A percentile compares a stretch with the other conserved stretches of the same genome.
Evolutionary conservation across 2,888 invertebrate genomes (phyloP).

Genomic region (Acheta domesticus): DNA sequence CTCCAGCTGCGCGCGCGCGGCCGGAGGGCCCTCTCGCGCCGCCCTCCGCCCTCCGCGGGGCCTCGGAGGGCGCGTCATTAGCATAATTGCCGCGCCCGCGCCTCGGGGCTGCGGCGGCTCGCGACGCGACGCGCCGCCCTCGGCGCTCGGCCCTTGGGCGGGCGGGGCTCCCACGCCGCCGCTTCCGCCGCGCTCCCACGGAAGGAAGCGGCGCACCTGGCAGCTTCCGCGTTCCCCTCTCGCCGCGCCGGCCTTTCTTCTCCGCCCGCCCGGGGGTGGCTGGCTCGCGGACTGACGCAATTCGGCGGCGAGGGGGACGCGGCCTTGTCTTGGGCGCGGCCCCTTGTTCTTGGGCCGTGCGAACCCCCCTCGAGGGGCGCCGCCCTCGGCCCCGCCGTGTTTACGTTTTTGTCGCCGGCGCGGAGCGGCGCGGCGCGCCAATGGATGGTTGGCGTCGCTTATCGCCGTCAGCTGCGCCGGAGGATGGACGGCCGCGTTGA

Average conservation of each 20-base stretch:
- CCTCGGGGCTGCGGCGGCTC: neutral
- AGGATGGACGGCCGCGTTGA: too few species aligned
- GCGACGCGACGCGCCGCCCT: neutral
- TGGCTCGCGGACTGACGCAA: constrained; percentile 3
- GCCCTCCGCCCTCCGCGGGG: neutral
- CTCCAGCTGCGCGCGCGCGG: neutral
- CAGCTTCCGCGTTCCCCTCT: neutral
- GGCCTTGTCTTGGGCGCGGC: neutral
- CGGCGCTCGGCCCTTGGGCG: neutral
- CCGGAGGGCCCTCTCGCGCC: neutral
- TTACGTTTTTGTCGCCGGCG: neutral
- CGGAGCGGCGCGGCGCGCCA: neutral
- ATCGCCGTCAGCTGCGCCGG: too few species aligned
- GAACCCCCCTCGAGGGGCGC: neutral
- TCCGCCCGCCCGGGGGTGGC: constrained; percentile 3
- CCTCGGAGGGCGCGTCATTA: constrained; percentile 5
- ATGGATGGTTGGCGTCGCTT: neutral
- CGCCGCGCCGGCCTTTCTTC: neutral
- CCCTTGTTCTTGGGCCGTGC: constrained; percentile 18
- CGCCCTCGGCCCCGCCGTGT: neutral
- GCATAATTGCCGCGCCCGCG: neutral
- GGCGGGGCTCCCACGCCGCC: neutral
- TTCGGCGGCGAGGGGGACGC: neutral
- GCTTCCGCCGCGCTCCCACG: neutral
- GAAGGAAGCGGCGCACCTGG: neutral